phyloP scores from a whole-genome alignment of 2,113 vertebrate species.

The Ophthalmolycus amberensis region DNA sequence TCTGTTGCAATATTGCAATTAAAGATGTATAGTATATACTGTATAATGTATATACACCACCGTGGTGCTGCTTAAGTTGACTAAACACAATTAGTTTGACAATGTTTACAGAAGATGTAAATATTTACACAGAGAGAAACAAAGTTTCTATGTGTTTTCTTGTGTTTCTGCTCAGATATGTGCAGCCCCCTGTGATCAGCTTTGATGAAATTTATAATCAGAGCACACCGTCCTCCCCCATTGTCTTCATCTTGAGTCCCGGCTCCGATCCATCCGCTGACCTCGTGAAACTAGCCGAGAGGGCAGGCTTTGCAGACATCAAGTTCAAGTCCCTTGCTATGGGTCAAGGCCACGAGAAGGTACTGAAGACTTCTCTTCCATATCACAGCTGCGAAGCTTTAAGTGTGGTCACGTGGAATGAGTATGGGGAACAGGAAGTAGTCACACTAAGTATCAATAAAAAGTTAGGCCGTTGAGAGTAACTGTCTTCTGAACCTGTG shows the following conservation, averaged over 20 bases:
- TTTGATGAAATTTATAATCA: conserved; percentile 91
- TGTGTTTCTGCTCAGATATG: conserved; percentile 84
- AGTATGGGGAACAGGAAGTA: neutral
- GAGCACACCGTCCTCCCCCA: conserved; percentile 90
- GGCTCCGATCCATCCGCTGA: conserved; percentile 94
- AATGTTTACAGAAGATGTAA: neutral
- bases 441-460: neutral
- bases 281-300: conserved; percentile 92
- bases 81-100: neutral
- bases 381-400: neutral
- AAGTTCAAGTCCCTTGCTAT: conserved; percentile 94
- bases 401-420: neutral
- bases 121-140: conserved; percentile 1
- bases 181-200: conserved; percentile 95
- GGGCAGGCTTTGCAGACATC: conserved; percentile 86
- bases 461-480: neutral
- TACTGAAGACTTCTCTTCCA: conserved; percentile 59
- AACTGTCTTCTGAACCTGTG: conserved; percentile 13
- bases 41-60: neutral
- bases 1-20: neutral
- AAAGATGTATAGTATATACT: neutral
- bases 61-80: neutral
- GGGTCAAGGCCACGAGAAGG: conserved; percentile 98
- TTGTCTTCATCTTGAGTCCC: conserved; percentile 95
- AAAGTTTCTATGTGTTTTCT: neutral